Base-by-base conservation (phyloP, 2,888 invertebrate species). In the Cantharis lateralis region DNA sequence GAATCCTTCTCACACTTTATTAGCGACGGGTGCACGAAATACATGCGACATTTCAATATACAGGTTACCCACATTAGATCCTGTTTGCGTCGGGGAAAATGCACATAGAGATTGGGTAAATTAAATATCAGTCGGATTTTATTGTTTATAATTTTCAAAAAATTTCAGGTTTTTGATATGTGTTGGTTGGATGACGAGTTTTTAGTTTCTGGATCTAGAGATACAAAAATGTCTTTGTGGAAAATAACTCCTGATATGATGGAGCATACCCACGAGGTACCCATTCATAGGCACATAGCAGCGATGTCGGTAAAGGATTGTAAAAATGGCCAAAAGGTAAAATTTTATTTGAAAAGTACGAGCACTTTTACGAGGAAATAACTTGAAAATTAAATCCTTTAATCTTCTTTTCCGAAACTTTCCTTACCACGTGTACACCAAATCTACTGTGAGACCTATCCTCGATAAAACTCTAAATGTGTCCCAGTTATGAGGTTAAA, bases 161-260 rank as follows among this genome's bases (percentile, higher is more conserved):
- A n/a, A 48, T 48, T 77, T 73, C 82, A 91, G 91, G 91, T 92
- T 79, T 92, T 95, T 88, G 98, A 98, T 86, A 93, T 97, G 93
- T 95, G 95, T 81, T 98, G 98, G 98, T 88, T 98, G 79, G 98
- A 98, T 88, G 98, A 98, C 88, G 95, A 98, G 88, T 97, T 96
- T 90, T 89, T 98, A 74, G 97, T 98, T 75, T 96, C 97, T 7
- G 98, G 98, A 11, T 97, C 97, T 0, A 92, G 97, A 72, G 98
- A 98, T 88, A 96, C 96, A 3, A 94, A 94, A 86, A 91, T 98
- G 90, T 96, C 96, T 18, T 89, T 98, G 77, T 98, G 98, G 98
- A 91, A 94, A 78, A 93, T 97, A 71, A 94, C 87, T 3, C 85
- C 88, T 0, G 87, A 88, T 78, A 82, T 88, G 81, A 75, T 87